Evolutionary conservation across 2,797 vertebrate genomes (phyloP).

Genomic region (Sebastes hubbsi): DNA sequence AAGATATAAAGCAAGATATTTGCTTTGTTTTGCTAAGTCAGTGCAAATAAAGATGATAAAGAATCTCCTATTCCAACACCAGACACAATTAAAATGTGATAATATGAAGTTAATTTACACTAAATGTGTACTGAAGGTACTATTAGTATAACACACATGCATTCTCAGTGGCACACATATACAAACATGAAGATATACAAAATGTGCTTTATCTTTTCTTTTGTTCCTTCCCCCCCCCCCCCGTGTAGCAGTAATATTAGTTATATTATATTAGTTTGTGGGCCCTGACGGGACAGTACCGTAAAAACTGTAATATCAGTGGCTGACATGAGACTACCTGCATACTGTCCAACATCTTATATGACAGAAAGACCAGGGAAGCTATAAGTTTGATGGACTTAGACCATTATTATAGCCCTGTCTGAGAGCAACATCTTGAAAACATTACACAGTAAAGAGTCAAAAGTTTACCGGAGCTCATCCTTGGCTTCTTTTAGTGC

Average conservation of each 20-base stretch:
- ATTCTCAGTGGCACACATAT: not conserved
- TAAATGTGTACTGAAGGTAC: not conserved
- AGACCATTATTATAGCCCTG: slow-evolving; percentile 27
- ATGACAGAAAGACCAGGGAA: not conserved
- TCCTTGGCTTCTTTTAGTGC: slow-evolving; percentile 44
- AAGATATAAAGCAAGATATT: slow-evolving; percentile 31
- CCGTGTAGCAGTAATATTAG: slow-evolving; percentile 29
- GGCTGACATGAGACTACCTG: slow-evolving; percentile 34
- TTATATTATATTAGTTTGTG: slow-evolving; percentile 5
- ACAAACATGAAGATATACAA: not conserved
- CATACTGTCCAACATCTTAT: slow-evolving; percentile 9
- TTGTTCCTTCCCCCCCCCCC: not conserved
- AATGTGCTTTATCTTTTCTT: slow-evolving; percentile 11
- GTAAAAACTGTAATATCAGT: slow-evolving; percentile 51
- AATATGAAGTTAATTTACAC: not conserved
- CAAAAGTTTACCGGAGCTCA: slow-evolving; percentile 57
- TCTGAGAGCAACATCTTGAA: slow-evolving; percentile 71
- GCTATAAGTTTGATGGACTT: slow-evolving; percentile 25
- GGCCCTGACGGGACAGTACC: slow-evolving; percentile 19
- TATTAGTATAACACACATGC: not conserved
- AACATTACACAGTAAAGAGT: slow-evolving; percentile 59
- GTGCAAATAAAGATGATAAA: too few relatives aligned
- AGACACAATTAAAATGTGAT: not conserved
- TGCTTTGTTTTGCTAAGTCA: slow-evolving; percentile 22
- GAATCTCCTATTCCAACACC: not conserved